A percentile compares a stretch with the other conserved stretches of the same genome.
These are phyloP conservation scores for Schizaphis graminum DNA, from an alignment of 2,888 invertebrate genomes.

Conservation along the genomic window DNA sequence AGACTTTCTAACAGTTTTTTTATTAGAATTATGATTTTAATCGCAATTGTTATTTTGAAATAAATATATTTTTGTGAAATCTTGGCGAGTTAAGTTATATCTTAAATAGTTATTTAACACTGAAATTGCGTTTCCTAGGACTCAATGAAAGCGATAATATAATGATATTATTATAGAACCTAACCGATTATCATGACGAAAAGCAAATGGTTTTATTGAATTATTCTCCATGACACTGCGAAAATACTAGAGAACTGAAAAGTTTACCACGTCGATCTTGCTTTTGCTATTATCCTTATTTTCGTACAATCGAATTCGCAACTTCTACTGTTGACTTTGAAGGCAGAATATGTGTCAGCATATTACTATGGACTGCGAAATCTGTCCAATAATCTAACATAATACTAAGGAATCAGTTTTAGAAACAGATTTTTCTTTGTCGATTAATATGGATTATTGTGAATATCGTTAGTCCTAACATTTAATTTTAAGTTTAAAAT, in stretches of 20 bases:
- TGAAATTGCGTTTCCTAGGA: too few species aligned
- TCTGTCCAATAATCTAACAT: background rate
- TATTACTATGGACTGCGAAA: background rate
- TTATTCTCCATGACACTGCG: background rate
- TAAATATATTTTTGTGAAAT: background rate
- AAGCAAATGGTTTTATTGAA: background rate
- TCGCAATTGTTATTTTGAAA: background rate
- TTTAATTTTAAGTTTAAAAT: background rate
- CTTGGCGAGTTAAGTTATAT: too few species aligned
- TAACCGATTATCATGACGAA: background rate
- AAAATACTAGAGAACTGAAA: background rate
- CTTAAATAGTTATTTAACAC: too few species aligned
- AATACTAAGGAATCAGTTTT: background rate
- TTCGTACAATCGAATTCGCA: background rate
- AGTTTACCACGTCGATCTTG: background rate
- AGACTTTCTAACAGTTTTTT: background rate
- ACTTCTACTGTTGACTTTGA: background rate
- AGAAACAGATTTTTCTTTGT: background rate
- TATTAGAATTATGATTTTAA: background rate
- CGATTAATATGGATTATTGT: background rate
- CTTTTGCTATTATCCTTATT: background rate
- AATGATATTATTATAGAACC: background rate
- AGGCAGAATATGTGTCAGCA: background rate
- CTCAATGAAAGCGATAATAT: background rate
- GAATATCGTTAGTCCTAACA: background rate